Base-by-base conservation (phyloP, 1,140 invertebrate species). In the Drepana arcuata region DNA sequence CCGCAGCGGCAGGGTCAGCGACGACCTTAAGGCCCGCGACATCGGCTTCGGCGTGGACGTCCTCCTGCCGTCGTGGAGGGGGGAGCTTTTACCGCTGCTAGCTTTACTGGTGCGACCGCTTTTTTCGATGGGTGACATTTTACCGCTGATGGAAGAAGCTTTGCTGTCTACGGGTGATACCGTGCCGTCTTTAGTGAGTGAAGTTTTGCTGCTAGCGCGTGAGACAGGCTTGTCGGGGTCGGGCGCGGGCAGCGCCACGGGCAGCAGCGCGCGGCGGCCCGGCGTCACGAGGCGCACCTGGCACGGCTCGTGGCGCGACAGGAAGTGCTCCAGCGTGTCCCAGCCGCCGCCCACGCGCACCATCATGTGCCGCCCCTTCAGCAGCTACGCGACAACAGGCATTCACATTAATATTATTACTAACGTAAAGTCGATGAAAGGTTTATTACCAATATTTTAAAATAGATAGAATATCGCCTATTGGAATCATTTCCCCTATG, bases 321-420 rank as follows among this genome's bases (percentile, higher is more conserved):
- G 85, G 80, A 96, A 97, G 82, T 96, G 93, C 65, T 95, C 93
- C 62, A 97, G 84, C 6, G 95, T 96, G 77, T 96, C 93, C 95
- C 94, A 96, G 26, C 94, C 91, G 31, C 95, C 95, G 26, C 95
- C 95, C 11, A 97, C 94, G 57, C 95, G 88, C 7, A 97, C 95
- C 95, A 97, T 97, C 84, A 96, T 95, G 75, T 95, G 93, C 26
- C 90, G 86, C 28, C 92, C 92, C 66, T 94, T 94, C 56, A 95
- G 82, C 53, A 95, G 74, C 93, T 95, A 81, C 7, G 84, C 86
- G 1, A 34, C 6, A 23, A 34, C 3, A 32, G 2, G 24, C n/a
- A 26, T 7, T 10, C 4, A 10, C 24, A 6, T 26, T 9, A 21
- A 21, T 9, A 9, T 21, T 21, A 9, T 4, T 21, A 21, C 4